Evolutionary conservation across 2,888 invertebrate genomes (phyloP).

Genomic region (Syritta pipiens): DNA sequence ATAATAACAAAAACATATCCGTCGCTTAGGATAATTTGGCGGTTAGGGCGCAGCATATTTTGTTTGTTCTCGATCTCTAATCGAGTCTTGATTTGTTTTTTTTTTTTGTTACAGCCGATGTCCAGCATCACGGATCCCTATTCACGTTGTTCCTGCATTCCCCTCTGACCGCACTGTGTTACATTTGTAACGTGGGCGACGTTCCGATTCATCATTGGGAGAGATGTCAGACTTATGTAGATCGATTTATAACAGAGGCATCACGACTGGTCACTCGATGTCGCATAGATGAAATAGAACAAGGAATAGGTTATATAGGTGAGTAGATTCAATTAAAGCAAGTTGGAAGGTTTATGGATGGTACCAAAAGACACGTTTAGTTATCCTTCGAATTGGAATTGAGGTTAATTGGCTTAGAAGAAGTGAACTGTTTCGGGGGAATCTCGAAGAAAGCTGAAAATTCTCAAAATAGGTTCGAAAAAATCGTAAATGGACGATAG

Average conservation of each 20-base stretch:
- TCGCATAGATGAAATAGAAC: constrained; percentile 86
- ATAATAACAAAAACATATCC: too few relatives aligned
- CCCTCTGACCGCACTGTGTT: constrained; percentile 94
- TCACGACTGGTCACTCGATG: constrained; percentile 90
- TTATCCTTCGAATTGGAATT: too few relatives aligned
- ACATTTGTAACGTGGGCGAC: constrained; percentile 92
- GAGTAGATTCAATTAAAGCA: too few relatives aligned
- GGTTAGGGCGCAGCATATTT: too few relatives aligned
- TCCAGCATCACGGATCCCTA: constrained; percentile 92
- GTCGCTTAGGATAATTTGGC: too few relatives aligned
- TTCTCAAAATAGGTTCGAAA: too few relatives aligned
- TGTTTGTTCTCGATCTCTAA: not conserved
- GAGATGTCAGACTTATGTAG: constrained; percentile 91
- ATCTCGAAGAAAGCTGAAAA: too few relatives aligned
- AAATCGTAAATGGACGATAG: too few relatives aligned
- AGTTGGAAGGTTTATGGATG: too few relatives aligned
- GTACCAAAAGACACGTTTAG: too few relatives aligned
- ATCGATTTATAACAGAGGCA: constrained; percentile 93
- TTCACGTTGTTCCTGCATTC: constrained; percentile 97
- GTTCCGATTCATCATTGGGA: constrained; percentile 94
- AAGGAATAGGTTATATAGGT: constrained; percentile 80
- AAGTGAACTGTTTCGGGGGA: too few relatives aligned
- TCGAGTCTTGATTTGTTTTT: not conserved
- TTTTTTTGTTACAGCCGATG: constrained; percentile 81
- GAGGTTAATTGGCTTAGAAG: too few relatives aligned